These are phyloP conservation scores for Colletes gigas DNA, from an alignment of 1,140 invertebrate genomes.

Conservation along the genomic window DNA sequence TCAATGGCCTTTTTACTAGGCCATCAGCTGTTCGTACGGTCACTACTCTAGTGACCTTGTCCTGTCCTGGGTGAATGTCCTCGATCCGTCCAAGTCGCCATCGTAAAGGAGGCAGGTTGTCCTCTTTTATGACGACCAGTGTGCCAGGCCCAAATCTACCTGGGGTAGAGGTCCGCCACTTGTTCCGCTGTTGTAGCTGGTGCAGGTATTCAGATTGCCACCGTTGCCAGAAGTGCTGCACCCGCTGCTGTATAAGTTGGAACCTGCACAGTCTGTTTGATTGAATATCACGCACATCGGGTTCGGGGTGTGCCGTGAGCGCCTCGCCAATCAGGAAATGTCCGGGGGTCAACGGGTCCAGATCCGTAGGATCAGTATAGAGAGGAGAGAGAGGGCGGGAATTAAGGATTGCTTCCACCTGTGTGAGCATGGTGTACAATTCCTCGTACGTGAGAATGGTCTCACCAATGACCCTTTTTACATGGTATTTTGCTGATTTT, in stretches of 20 bases:
- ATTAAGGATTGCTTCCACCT: constrained; percentile 44
- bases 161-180: not conserved
- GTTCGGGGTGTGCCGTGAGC: too few relatives aligned
- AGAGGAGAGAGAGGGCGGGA: constrained; percentile 51
- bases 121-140: constrained; percentile 12
- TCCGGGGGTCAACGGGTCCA: constrained; percentile 51
- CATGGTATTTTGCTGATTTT: constrained; percentile 27
- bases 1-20: too few relatives aligned
- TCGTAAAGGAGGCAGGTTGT: constrained; percentile 16
- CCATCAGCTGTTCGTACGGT: too few relatives aligned
- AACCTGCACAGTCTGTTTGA: constrained; percentile 3
- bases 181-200: not conserved
- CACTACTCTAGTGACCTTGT: too few relatives aligned
- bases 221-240: not conserved
- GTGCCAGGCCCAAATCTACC: not conserved
- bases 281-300: too few relatives aligned
- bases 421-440: constrained; percentile 28
- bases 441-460: constrained; percentile 58
- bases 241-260: not conserved
- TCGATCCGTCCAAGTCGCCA: constrained; percentile 5
- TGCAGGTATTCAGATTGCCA: not conserved
- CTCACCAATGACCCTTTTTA: constrained; percentile 28
- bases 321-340: constrained; percentile 54
- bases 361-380: constrained; percentile 48
- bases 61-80: too few relatives aligned